Percentiles rank a stretch among this genome's conserved stretches.
Conservation (phyloP, 1,140 invertebrate genomes). For the Samia ricini region DNA sequence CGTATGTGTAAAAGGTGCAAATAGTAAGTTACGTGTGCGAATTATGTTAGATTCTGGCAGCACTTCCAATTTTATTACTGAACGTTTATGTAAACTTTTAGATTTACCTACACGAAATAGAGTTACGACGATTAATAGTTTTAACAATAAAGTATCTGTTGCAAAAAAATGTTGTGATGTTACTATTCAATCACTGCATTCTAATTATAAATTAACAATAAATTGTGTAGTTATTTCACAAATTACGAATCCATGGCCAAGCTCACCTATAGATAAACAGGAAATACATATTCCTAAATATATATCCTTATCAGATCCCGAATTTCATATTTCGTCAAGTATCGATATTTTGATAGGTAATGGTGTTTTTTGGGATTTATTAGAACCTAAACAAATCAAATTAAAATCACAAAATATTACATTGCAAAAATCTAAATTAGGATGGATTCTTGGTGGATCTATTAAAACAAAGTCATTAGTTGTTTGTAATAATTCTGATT, state of each 20-base stretch:
- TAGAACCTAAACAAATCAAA: slow-evolving; percentile 22
- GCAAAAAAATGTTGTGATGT: neutral
- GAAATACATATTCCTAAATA: slow-evolving; percentile 7
- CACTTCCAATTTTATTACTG: neutral
- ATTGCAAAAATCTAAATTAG: slow-evolving; percentile 11
- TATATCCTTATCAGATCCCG: slow-evolving; percentile 11
- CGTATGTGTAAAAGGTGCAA: neutral
- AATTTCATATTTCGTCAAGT: slow-evolving; percentile 29
- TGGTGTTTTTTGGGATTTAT: slow-evolving; percentile 32
- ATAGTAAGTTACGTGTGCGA: neutral
- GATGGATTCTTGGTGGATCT: slow-evolving; percentile 16
- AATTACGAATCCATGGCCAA: slow-evolving; percentile 6
- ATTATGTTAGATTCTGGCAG: neutral
- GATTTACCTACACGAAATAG: neutral
- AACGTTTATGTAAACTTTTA: neutral
- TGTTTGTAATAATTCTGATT: slow-evolving; percentile 7
- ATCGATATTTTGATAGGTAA: slow-evolving; percentile 37
- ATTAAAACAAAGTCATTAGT: neutral
- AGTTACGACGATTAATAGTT: neutral
- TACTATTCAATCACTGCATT: neutral
- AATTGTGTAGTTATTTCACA: neutral
- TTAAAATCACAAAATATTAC: slow-evolving; percentile 7
- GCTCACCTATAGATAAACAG: slow-evolving; percentile 2
- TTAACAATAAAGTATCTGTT: neutral
- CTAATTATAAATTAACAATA: neutral